Conservation (phyloP, 2,797 vertebrate species). For the Moxostoma hubbsi region DNA sequence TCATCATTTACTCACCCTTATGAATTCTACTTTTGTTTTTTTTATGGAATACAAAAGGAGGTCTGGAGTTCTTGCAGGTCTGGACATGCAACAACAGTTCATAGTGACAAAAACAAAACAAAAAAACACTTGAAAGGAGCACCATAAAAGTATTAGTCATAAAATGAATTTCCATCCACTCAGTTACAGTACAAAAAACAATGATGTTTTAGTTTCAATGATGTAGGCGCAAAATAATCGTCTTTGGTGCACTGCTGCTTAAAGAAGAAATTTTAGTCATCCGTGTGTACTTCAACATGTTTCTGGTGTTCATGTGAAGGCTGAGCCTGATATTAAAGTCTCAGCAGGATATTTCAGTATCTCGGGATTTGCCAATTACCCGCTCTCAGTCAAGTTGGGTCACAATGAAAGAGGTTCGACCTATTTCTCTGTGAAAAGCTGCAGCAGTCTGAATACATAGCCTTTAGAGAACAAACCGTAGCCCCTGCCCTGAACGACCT, state of each 20-base stretch:
- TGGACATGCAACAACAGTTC: neutral
- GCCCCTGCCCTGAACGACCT: slow-evolving; percentile 49
- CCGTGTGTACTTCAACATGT: slow-evolving; percentile 40
- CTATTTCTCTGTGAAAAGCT: slow-evolving; percentile 65
- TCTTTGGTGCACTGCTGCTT: neutral
- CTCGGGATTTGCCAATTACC: slow-evolving; percentile 67
- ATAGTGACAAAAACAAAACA: neutral
- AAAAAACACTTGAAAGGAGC: neutral
- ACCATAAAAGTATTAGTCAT: too few relatives aligned
- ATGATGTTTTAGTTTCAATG: neutral
- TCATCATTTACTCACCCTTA: neutral
- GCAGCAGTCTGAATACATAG: slow-evolving; percentile 57
- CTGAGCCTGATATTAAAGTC: slow-evolving; percentile 58
- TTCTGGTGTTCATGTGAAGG: slow-evolving; percentile 59
- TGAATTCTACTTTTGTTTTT: too few relatives aligned
- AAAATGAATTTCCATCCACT: too few relatives aligned
- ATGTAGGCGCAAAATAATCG: neutral
- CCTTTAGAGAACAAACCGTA: slow-evolving; percentile 56
- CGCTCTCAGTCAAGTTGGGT: slow-evolving; percentile 68
- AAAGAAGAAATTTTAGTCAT: neutral
- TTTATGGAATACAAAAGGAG: too few relatives aligned
- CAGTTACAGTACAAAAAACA: too few relatives aligned
- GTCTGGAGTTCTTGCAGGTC: neutral
- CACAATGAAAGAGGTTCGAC: slow-evolving; percentile 64
- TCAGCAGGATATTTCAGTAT: slow-evolving; percentile 59